phyloP scores from a whole-genome alignment of 2,797 vertebrate species.

The Limosa lapponica region DNA sequence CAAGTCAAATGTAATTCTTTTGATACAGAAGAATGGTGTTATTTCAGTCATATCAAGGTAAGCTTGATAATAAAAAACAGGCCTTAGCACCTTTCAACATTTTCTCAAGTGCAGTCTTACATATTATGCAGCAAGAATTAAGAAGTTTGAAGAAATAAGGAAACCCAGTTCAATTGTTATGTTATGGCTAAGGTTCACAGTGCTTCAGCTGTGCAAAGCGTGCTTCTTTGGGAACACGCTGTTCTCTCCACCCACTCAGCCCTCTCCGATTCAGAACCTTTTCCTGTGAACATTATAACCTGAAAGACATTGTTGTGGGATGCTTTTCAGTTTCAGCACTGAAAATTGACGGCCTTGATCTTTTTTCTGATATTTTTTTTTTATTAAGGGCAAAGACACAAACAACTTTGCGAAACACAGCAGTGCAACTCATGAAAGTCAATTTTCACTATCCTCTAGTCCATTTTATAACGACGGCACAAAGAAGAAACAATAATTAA shows the following conservation, averaged over 20 bases:
- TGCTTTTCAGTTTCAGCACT: conserved; percentile 46
- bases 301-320: conserved; percentile 34
- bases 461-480: not conserved
- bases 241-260: conserved; percentile 49
- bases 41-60: not conserved
- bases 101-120: conserved; percentile 1
- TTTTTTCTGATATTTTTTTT: not conserved
- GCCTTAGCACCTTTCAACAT: not conserved
- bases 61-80: not conserved
- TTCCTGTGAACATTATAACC: conserved; percentile 39
- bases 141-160: not conserved
- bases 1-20: not conserved
- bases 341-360: conserved; percentile 44
- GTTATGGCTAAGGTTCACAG: conserved; percentile 5
- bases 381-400: conserved; percentile 25
- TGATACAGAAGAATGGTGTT: not conserved
- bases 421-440: not conserved
- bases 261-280: not conserved
- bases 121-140: not conserved
- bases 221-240: conserved; percentile 6
- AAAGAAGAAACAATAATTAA: conserved; percentile 9
- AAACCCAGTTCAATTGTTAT: not conserved
- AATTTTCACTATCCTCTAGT: not conserved
- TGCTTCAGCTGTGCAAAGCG: not conserved
- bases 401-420: not conserved